Evolutionary conservation across 1,140 invertebrate genomes (phyloP), one percentile per base, ranked within the genome.

Genomic region (Dendrolimus punctatus): DNA sequence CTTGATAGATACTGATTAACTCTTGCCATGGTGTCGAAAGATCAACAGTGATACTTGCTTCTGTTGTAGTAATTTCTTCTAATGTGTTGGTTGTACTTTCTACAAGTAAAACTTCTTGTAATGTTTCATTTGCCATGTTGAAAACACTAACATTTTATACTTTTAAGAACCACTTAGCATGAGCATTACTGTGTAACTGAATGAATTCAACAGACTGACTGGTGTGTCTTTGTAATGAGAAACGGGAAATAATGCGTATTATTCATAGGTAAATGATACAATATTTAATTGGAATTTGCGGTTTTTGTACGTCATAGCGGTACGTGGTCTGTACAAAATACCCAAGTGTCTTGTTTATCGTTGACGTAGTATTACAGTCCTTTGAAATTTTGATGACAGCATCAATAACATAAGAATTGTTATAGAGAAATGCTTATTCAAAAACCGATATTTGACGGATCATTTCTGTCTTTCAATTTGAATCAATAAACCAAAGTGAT

Each of bases 211-310:
- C 49, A 56, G 46, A 50, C 59, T 46, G 52, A 64, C 64, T 64
- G 60, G 50, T 37, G 39, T 38, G 39, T 49, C 42, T 54, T 46
- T 59, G 43, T 41, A 57, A 54, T n/a, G 44, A 40, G 42, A 63
- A 71, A 67, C 71, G 71, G 74, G 74, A 76, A 80, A 72, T 71
- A 59, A 68, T 53, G 50, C 62, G 50, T 71, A 76, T 70, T 76
- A 66, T 63, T 68, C 57, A 66, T 54, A 57, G 54, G 57, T 53
- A 60, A 64, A 53, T 60, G 58, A 58, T 68, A 64, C 58, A 40
- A 54, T 5, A 41, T 10, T 8, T 66, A 64, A 71, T 58, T 66
- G 57, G 64, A 71, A 71, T 69, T 68, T 72, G 71, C 56, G 66
- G 67, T 74, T 62, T 49, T 52, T 45, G 51, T 49, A 69, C 75